Evolutionary conservation across 2,113 vertebrate species (phyloP).

Genomic region (Halcyon senegalensis): DNA sequence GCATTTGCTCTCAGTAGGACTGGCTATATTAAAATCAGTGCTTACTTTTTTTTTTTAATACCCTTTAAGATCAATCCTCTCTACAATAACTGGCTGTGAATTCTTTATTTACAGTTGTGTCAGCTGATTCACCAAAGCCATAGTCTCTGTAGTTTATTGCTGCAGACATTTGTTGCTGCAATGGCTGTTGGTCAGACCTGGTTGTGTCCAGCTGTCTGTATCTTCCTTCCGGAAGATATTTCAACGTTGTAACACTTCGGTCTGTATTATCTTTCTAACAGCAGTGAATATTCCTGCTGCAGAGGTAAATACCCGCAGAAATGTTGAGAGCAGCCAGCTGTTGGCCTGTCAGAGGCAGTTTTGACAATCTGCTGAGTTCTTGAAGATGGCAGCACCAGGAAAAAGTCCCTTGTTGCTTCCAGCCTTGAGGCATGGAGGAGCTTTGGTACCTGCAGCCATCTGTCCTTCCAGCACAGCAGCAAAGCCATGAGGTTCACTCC

Average conservation of each 20-base stretch:
- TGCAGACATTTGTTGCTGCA: not conserved
- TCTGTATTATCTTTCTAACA: not conserved
- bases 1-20: not conserved
- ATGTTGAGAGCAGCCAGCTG: too few species aligned
- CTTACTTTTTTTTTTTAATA: not conserved
- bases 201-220: not conserved
- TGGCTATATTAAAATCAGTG: not conserved
- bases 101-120: not conserved
- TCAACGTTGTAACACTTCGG: not conserved
- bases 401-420: not conserved
- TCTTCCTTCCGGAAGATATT: not conserved
- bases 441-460: not conserved
- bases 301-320: not conserved
- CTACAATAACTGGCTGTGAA: too few species aligned
- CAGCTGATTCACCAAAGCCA: not conserved
- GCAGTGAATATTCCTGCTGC: not conserved
- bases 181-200: not conserved
- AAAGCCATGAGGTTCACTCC: not conserved
- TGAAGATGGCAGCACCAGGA: not conserved
- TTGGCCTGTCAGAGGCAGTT: not conserved
- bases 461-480: not conserved
- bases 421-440: fast-evolving
- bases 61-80: not conserved
- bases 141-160: not conserved
- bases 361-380: fast-evolving